Conservation (phyloP, 2,113 vertebrate species). For the Lepisosteus oculatus region DNA sequence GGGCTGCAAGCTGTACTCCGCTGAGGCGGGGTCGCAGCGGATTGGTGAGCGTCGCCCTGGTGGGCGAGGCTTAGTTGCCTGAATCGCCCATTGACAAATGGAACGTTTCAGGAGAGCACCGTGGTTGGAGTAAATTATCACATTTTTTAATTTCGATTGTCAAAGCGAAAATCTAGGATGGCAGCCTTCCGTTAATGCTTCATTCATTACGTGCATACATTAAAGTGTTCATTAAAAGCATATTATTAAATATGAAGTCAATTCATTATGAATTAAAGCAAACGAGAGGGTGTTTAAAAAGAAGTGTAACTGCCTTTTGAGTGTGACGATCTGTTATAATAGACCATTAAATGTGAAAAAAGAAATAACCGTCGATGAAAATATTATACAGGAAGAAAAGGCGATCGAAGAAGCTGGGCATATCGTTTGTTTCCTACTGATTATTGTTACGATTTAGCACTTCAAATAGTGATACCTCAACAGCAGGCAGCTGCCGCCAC, state of each 20-base stretch:
- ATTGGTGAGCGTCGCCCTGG: conserved; percentile 54
- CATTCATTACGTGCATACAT: neutral
- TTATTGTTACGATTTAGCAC: no score
- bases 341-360: no score
- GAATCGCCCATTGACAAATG: conserved; percentile 46
- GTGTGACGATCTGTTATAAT: no score
- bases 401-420: no score
- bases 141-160: conserved; percentile 68
- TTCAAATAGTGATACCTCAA: neutral
- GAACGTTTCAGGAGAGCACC: conserved; percentile 21
- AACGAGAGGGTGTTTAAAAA: neutral
- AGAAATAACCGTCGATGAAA: no score
- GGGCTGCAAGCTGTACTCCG: conserved; percentile 18
- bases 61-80: conserved; percentile 44
- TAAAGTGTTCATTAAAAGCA: neutral
- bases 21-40: conserved; percentile 18
- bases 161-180: neutral
- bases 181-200: neutral
- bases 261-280: neutral
- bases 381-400: no score
- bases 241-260: conserved; percentile 3
- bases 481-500: neutral
- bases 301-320: neutral
- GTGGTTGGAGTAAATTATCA: conserved; percentile 42
- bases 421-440: no score